A percentile compares a stretch with the other conserved stretches of the same genome.
phyloP scores from a whole-genome alignment of 2,797 vertebrate genomes.

The Hydrophis major region DNA sequence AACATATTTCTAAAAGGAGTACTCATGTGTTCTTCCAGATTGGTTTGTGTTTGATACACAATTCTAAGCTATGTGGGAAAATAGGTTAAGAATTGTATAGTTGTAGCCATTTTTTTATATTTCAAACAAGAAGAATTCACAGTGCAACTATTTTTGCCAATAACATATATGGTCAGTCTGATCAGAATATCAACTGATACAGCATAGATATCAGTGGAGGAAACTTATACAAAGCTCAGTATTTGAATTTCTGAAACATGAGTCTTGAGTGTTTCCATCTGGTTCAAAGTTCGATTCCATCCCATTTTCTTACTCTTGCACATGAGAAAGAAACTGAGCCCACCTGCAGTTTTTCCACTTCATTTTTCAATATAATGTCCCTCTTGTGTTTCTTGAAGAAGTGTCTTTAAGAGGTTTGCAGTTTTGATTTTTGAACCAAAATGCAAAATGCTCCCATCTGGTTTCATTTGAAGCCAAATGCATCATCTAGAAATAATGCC shows the following conservation, averaged over 20 bases:
- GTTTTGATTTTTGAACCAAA: conserved; percentile 5
- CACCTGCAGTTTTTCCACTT: background rate
- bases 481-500: background rate
- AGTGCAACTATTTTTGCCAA: background rate
- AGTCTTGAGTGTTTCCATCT: background rate
- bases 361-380: background rate
- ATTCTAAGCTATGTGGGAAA: background rate
- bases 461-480: conserved; percentile 6
- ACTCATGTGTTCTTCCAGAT: background rate
- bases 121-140: background rate
- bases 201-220: background rate
- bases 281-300: background rate
- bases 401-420: background rate
- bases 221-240: background rate
- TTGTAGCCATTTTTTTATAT: background rate
- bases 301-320: background rate
- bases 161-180: background rate
- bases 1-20: background rate
- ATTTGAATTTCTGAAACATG: background rate
- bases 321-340: background rate
- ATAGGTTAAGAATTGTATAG: background rate
- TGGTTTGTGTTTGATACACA: background rate
- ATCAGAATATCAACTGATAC: background rate
- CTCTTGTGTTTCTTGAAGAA: background rate
- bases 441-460: background rate